Evolutionary conservation across 2,888 invertebrate genomes (phyloP).

Genomic region (Perizoma affinitatum): DNA sequence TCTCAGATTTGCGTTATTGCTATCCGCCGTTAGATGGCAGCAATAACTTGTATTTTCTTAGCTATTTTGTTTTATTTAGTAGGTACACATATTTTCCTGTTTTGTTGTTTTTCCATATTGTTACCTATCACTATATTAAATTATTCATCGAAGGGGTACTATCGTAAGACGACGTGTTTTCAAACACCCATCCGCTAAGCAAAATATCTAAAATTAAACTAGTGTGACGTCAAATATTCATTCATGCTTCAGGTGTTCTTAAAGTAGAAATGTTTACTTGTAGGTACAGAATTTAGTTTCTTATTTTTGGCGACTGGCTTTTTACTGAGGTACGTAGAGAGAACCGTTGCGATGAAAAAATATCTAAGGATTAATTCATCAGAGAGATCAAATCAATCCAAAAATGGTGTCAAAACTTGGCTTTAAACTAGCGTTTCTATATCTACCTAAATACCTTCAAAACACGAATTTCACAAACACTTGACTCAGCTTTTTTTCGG

Average conservation of each 20-base stretch:
- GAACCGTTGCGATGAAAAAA: no score
- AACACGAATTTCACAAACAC: no score
- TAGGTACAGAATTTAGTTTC: no score
- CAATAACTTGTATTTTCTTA: neutral
- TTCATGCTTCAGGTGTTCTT: constrained; percentile 14
- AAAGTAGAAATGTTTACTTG: neutral
- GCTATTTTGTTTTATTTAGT: no score
- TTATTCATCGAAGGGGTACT: constrained; percentile 1
- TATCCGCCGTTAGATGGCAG: constrained; percentile 21
- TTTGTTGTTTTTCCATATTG: neutral
- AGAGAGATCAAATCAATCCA: no score
- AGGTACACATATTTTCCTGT: constrained; percentile 6
- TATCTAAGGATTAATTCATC: no score
- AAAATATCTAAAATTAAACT: constrained; percentile 18
- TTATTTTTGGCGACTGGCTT: no score
- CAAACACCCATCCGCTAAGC: neutral
- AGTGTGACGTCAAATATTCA: constrained; percentile 26
- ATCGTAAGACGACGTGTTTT: constrained; percentile 1
- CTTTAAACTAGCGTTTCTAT: no score
- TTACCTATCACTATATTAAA: neutral
- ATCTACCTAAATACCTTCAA: no score
- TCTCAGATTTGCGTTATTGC: neutral
- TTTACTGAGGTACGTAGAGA: no score
- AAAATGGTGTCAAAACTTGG: no score
- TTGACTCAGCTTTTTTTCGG: no score